Percentiles rank a stretch among this genome's conserved stretches.
phyloP scores from a whole-genome alignment of 2,113 vertebrate genomes.

The Hippocampus comes region DNA sequence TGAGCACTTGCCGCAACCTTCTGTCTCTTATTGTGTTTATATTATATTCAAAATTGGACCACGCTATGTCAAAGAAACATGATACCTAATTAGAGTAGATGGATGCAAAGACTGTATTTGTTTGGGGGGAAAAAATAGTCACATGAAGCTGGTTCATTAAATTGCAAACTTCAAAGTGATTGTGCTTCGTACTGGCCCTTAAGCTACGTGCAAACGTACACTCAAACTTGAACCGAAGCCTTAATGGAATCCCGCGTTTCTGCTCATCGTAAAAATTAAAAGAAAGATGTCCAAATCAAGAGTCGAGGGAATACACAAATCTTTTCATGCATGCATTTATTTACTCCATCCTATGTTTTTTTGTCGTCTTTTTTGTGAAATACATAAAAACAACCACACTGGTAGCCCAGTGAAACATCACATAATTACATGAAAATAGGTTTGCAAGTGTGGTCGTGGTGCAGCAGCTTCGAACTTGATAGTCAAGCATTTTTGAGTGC shows the following conservation, averaged over 20 bases:
- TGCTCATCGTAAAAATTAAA: not conserved
- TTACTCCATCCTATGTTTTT: constrained; percentile 24
- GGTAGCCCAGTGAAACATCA: constrained; percentile 36
- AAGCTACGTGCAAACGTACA: not conserved
- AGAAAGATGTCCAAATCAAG: not conserved
- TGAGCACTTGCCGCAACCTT: not conserved
- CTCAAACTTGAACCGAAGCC: not conserved
- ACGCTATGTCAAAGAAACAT: not conserved
- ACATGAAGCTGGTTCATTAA: not conserved
- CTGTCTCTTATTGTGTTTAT: too few species aligned
- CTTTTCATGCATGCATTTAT: constrained; percentile 63
- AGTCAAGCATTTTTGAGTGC: constrained; percentile 10
- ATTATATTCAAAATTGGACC: not conserved
- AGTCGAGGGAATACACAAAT: constrained; percentile 18
- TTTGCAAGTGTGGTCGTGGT: not conserved
- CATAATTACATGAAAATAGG: constrained; percentile 30
- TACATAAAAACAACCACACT: constrained; percentile 43
- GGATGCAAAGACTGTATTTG: not conserved
- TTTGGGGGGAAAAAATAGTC: not conserved
- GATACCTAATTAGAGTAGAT: not conserved
- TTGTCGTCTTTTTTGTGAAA: constrained; percentile 42
- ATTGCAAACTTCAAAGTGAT: not conserved
- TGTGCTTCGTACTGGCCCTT: too few species aligned
- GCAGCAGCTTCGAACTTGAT: constrained; percentile 17
- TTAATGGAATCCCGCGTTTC: not conserved